Base-by-base conservation (phyloP, 2,797 vertebrate genomes). In the Sarcophilus harrisii region DNA sequence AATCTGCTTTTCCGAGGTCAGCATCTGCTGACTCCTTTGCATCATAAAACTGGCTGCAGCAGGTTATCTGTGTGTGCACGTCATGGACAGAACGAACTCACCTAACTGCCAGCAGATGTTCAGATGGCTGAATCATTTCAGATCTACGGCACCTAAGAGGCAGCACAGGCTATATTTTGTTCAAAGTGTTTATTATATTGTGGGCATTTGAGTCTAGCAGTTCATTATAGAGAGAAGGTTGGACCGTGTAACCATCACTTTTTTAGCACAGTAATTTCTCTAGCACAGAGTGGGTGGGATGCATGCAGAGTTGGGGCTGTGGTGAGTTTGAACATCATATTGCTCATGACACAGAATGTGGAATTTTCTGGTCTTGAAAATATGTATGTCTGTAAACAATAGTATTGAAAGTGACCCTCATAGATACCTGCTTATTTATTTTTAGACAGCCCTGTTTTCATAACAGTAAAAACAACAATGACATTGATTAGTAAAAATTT, bases 1-100 rank as follows among this genome's bases (percentile, higher is more conserved):
- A 24, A 10, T 29, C 30, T 62, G 91, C 90, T 92, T 93, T 95
- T 93, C 28, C 5, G 30, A 95, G 81, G 62, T 92, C 73, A 92
- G 14, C 8, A 62, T 73, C 52, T 91, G 12, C 30, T 66, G 92
- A 38, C 60, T 58, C 28, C 38, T 27, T 81, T 94, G 58, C 91
- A 94, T 57, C 12, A 87, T 92, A 54, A 62, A n/a, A 58, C 91
- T 91, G 87, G 60, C 16, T 92, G 90, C 6, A 52, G 32, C 93
- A n/a, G 3, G 27, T 91, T 93, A 49, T 59, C 30, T 90, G 29
- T 24, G 0, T 73, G 49, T 57, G 87, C 5, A 32, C 0, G 55
- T 89, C 73, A 58, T 57, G 49, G 90, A 90, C 29, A 55, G 54
- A 90, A 81, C 38, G 21, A 81, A 90, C 5, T 32, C 30, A 90